phyloP scores from a whole-genome alignment of 2,888 invertebrate species.

The Halictus ligatus region DNA sequence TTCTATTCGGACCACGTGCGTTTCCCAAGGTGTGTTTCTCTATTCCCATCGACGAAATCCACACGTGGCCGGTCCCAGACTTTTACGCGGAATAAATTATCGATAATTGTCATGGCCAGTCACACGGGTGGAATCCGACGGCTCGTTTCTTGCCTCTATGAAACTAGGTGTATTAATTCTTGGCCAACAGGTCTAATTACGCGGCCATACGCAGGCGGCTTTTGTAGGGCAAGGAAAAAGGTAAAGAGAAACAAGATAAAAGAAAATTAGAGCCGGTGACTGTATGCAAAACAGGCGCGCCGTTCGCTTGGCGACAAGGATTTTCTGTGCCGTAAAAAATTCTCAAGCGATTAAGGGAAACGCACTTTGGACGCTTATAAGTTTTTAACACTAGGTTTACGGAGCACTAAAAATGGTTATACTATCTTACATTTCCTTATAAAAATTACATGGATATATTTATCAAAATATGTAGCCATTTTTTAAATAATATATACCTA shows the following conservation, averaged over 20 bases:
- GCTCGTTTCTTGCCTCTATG: not conserved
- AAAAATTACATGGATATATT: too few species aligned
- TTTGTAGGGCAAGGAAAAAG: constrained; percentile 25
- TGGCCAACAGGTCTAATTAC: not conserved
- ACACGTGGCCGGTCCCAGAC: constrained; percentile 32
- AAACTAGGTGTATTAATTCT: not conserved
- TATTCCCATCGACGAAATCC: constrained; percentile 32
- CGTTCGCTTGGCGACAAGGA: not conserved
- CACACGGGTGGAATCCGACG: not conserved
- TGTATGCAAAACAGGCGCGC: not conserved
- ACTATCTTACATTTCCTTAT: too few species aligned
- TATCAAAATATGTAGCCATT: too few species aligned
- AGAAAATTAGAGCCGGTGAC: not conserved
- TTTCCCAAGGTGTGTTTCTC: constrained; percentile 13
- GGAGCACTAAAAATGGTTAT: too few species aligned
- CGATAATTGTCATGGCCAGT: not conserved
- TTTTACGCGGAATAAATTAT: constrained; percentile 54
- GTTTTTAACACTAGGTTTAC: too few species aligned
- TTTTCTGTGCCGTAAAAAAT: not conserved
- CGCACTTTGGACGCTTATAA: not conserved
- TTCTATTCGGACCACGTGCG: constrained; percentile 31
- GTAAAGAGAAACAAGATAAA: not conserved
- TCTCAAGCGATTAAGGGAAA: not conserved
- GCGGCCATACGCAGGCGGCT: not conserved
- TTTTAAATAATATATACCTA: too few species aligned